phyloP scores from a whole-genome alignment of 2,113 vertebrate genomes.

The Phrynocephalus versicolor region DNA sequence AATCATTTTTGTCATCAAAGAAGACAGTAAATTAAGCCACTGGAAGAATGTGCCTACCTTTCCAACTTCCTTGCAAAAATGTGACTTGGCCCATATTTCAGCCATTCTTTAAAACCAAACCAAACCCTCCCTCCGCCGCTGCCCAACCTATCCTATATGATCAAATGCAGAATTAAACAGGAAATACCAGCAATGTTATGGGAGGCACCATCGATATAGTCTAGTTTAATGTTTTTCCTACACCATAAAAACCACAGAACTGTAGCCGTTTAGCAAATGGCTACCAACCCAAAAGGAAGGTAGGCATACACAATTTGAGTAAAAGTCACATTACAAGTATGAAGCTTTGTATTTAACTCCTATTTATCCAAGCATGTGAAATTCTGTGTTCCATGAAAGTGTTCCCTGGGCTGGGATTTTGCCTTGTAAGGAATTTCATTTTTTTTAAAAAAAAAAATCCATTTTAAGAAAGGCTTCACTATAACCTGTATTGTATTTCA shows the following conservation, averaged over 20 bases:
- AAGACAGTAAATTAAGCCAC: constrained; percentile 44
- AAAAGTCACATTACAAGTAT: not conserved
- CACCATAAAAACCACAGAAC: constrained; percentile 51
- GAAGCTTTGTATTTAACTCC: not conserved
- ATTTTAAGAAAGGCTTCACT: not conserved
- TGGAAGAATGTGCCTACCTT: constrained; percentile 62
- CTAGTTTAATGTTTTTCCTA: constrained; percentile 55
- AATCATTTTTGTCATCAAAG: constrained; percentile 62
- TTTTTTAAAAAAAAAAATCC: not conserved
- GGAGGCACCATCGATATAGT: constrained; percentile 65
- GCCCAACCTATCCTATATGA: constrained; percentile 63
- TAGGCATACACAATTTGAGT: not conserved
- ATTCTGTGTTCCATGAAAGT: not conserved
- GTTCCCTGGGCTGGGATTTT: not conserved
- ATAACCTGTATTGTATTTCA: not conserved
- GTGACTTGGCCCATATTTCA: constrained; percentile 64
- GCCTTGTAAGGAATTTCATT: not conserved
- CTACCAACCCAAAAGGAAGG: not conserved
- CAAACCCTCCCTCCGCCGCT: no score
- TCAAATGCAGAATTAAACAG: constrained; percentile 70
- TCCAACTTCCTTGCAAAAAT: constrained; percentile 60
- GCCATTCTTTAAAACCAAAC: constrained; percentile 55
- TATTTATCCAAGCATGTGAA: not conserved
- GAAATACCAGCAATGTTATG: constrained; percentile 72
- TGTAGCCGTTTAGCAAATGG: constrained; percentile 24